Evolutionary conservation across 2,113 vertebrate species (phyloP), one percentile per base, ranked within the genome.

Genomic region (Calyptommatus sinebrachiatus): DNA sequence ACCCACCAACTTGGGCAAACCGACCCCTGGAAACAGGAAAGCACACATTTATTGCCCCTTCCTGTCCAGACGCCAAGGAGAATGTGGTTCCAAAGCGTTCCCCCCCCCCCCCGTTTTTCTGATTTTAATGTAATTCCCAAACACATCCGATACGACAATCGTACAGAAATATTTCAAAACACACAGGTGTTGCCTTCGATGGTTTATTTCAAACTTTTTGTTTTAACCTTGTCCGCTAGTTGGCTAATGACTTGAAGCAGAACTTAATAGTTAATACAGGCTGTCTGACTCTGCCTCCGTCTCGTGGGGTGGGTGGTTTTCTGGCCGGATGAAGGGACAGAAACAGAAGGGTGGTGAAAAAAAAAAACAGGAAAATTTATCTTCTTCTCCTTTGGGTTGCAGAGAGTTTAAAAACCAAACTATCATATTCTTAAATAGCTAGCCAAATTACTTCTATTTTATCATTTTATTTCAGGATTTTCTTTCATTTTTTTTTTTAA

Each of bases 81-180:
- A 3, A 57, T 63, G 18, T 16, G 4, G 53, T 57, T 57, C 53
- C 53, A 57, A 14, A 18, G 53, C 12, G 14, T 4, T 78, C 90
- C 69, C 90, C 84, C 89, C 85, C 84, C 85, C 90, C 89, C 88
- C 89, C 94, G 48, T 69, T 20, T 69, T 41, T 69, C 89, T 94
- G 63, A 26, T 62, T 79, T 93, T 94, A 92, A 91, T 91, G 89
- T 78, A 88, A 90, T 88, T 92, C 88, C 90, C 90, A 91, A 88
- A 84, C 86, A 93, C 84, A 89, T 89, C 88, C 87, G 87, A 91
- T 91, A 92, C 65, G 86, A 90, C 91, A 90, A 76, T 88, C 87
- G 92, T 90, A 93, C 88, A 93, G 4, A 90, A 87, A 87, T 81
- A 87, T 91, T 90, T 85, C 84, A 79, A 86, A 91, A 91, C 86